phyloP scores from a whole-genome alignment of 1,140 invertebrate species.

The Diachasma alloeum region DNA sequence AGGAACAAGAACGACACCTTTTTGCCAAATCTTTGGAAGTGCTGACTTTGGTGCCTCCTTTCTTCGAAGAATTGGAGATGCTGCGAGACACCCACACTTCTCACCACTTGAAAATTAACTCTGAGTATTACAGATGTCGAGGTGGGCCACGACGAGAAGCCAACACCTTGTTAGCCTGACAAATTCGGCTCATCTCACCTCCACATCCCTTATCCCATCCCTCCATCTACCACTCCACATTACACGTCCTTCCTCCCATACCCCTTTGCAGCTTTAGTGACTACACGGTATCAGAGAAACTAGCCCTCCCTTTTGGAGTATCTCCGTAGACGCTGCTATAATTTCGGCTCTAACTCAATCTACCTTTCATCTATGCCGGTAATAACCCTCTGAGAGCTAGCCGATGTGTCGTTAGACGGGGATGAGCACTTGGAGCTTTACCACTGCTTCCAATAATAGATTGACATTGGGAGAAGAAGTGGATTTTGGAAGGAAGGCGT shows the following conservation, averaged over 20 bases:
- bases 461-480: not conserved
- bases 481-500: not conserved
- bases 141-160: conserved; percentile 51
- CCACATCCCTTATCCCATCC: not conserved
- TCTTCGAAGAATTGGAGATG: not conserved
- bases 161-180: conserved; percentile 61
- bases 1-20: too few species aligned
- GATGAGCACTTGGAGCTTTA: not conserved
- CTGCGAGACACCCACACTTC: not conserved
- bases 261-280: conserved; percentile 14
- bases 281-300: conserved; percentile 32
- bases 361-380: conserved; percentile 38
- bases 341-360: conserved; percentile 37
- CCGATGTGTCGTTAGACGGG: not conserved
- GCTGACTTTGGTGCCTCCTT: not conserved
- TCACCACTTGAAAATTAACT: conserved; percentile 48
- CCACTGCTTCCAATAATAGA: not conserved
- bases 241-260: not conserved
- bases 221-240: conserved; percentile 14
- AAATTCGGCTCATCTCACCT: conserved; percentile 52
- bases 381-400: conserved; percentile 27
- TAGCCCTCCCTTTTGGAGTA: conserved; percentile 23
- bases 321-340: conserved; percentile 33
- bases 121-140: conserved; percentile 60
- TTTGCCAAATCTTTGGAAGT: too few species aligned